Evolutionary conservation across 2,888 invertebrate genomes (phyloP), one percentile per base, ranked within the genome.

Genomic region (Melanophora roralis): DNA sequence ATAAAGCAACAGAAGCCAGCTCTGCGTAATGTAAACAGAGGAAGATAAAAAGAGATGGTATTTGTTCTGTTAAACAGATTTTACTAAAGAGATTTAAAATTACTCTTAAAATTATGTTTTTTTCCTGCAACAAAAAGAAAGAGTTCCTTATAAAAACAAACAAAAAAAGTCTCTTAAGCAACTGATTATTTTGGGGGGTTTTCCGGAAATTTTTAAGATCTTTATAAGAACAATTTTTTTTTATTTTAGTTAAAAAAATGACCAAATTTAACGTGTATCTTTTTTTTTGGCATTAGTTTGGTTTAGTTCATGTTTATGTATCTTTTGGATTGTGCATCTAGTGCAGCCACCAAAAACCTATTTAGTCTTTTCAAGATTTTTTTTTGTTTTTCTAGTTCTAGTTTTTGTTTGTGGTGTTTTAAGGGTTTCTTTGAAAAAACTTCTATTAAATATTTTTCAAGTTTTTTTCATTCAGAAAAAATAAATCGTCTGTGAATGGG

Each of bases 401-500:
- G n/a, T n/a, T 59, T 59, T 55, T 32, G 12, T 38, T 34, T 53
- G 23, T 16, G 21, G n/a, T 9, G 3, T 67, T 67, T 74, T 59
- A 16, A 27, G 43, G 34, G 49, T 67, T 69, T 57, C 34, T 57
- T 69, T 64, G 0, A 40, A n/a, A n/a, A n/a, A 57, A 36, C 40
- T 72, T 62, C 34, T 47, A 47, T 47, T 38, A 21, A 6, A 34
- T 12, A 27, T 38, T 75, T 64, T 57, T 34, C 36, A 53, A 43
- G 38, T 57, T 38, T 45, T 62, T 59, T 68, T 64, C 47, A 49
- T 57, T 38, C 23, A 45, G 11, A 49, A 14, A 12, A 3, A 34
- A 4, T 43, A 40, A 68, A 68, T 76, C 67, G 49, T 73, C 64
- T 76, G 68, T 73, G 76, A 76, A 80, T 80, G 76, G 80, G 76